Evolutionary conservation across 2,113 vertebrate species (phyloP).

Genomic region (Arizona elegans): DNA sequence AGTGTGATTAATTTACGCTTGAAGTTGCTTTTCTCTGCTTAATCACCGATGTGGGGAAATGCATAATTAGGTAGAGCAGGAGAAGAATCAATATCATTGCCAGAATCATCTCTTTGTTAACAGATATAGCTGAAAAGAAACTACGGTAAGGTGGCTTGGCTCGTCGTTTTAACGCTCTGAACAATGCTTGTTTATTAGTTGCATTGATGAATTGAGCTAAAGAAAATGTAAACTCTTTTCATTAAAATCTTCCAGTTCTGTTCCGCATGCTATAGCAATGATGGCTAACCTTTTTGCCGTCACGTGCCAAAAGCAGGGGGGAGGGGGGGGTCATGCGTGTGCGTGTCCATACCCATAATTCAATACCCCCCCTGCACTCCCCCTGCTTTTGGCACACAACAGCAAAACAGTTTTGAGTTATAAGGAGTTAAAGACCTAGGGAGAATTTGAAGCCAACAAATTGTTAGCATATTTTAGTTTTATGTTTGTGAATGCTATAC

Average conservation of each 20-base stretch:
- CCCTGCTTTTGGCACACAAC: too few species aligned
- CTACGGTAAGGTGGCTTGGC: neutral
- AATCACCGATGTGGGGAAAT: constrained; percentile 4
- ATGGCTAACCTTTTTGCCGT: too few species aligned
- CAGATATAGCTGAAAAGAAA: neutral
- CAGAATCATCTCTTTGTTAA: neutral
- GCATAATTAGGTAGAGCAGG: neutral
- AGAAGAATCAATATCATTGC: neutral
- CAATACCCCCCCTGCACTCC: too few species aligned
- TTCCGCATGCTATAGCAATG: too few species aligned
- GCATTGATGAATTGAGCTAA: neutral
- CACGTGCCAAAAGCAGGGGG: too few species aligned
- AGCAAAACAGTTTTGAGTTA: too few species aligned
- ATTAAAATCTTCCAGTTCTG: neutral
- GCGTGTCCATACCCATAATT: too few species aligned
- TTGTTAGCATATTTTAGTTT: too few species aligned
- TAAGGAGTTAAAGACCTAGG: too few species aligned
- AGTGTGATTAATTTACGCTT: neutral
- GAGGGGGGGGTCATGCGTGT: too few species aligned
- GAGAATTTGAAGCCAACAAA: too few species aligned
- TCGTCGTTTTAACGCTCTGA: neutral
- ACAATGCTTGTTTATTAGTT: neutral
- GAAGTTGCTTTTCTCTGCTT: constrained; percentile 4
- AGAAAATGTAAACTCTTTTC: neutral
- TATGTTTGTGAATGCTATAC: too few species aligned